Base-by-base conservation (phyloP, 2,797 vertebrate genomes). In the Bryconaethiops microstoma region DNA sequence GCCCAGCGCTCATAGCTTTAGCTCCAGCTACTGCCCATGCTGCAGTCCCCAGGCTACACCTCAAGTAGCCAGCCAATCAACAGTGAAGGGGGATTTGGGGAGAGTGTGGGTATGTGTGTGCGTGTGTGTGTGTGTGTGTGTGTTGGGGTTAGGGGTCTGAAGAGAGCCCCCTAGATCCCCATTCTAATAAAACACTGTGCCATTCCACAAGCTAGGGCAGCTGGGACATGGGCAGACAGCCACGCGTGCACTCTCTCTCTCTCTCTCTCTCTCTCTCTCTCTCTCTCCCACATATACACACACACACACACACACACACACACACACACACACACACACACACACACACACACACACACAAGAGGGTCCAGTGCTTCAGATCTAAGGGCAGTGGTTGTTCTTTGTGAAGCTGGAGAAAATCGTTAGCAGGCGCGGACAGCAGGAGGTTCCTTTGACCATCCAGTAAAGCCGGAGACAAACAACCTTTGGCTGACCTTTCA, bases 181-280 rank as follows among this genome's bases (percentile, higher is more conserved):
- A 87, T 91, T 94, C 92, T 93, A 94, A 95, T 94, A 95, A 94
- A 90, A 90, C 81, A 91, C 91, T 89, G 88, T 88, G 91, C 92
- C 92, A 93, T 92, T 92, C 91, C 88, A 92, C 88, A 90, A 88
- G 79, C 86, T 83, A 89, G 89, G 90, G 92, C 92, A 92, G 92
- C 92, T 87, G 90, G 90, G 92, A 90, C 60, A 88, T 87, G 89
- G 86, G 89, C 88, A 88, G 88, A 88, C 84, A 91, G 90, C 78
- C 81, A 77, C 60, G 40, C 39, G 7, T 35, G 16, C 39, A 4
- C 67, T 25, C 42, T 39, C 21, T 52, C 64, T n/a, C 70, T 52
- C 76, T 50, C 72, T 23, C 74, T 50, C 64, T 63, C 52, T 19
- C 72, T 55, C 76, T 70, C 67, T 29, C 42, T 39, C 21, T 60